Base-by-base conservation (phyloP, 2,113 vertebrate genomes). In the Tachysurus fulvidraco region DNA sequence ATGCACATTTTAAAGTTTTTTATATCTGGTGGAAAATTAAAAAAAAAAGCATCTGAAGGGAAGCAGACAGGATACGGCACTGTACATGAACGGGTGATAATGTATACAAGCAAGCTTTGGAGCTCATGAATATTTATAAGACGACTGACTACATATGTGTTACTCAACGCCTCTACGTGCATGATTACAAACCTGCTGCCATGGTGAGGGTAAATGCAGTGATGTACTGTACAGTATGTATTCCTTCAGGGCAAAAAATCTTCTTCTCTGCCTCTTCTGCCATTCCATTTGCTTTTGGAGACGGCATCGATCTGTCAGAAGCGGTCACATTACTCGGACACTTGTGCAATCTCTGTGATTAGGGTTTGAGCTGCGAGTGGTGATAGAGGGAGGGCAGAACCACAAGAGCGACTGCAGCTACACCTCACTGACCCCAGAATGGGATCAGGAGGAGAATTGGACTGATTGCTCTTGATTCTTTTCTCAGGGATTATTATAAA, bases 361-460 rank as follows among this genome's bases (percentile, higher is more conserved):
- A 67, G 13, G 79, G 67, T 82, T 85, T 78, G 71, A 85, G 81
- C 67, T n/a, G 50, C 23, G 52, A 81, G 30, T 57, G 64, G 57
- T 23, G 73, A 17, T 14, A 78, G 77, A 59, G 21, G 69, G 41
- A 44, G 19, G 57, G 62, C 54, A 83, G 74, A 8, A 30, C 30
- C 30, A 3, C 44, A 23, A 46, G 11, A 57, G 52, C 21, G 44
- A 65, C 21, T 62, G 73, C 30, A 59, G n/a, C 17, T 9, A 67
- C 84, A 71, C 44, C 55, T n/a, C 52, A 67, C 25, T 78, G 25
- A 71, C 46, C 69, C 17, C 57, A 11, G 36, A 73, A 50, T 71
- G 52, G 77, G 84, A 88, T 84, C 57, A 67, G 74, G 25, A 82
- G 79, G 21, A 65, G 55, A 76, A 67, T 44, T 67, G 44, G 69